A percentile compares a stretch with the other conserved stretches of the same genome.
phyloP scores from a whole-genome alignment of 2,888 invertebrate genomes.

The Leptinotarsa juncta region DNA sequence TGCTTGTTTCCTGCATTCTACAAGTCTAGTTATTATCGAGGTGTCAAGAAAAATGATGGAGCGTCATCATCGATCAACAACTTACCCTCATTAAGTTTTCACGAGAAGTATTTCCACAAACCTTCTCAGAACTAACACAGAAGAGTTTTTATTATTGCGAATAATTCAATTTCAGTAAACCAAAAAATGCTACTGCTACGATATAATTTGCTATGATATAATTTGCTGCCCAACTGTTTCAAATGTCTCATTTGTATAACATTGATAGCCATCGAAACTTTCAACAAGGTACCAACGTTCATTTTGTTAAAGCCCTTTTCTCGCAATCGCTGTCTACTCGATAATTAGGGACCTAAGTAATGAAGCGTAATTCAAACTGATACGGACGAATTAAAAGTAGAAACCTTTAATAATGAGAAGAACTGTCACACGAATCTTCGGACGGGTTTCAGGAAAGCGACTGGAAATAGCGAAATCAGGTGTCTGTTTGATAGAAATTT shows the following conservation, averaged over 20 bases:
- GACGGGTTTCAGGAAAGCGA: no score
- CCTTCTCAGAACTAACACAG: not conserved
- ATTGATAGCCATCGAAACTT: no score
- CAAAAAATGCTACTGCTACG: no score
- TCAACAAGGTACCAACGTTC: not conserved
- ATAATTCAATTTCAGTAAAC: not conserved
- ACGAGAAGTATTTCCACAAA: not conserved
- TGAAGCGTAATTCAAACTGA: not conserved
- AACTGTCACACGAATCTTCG: not conserved
- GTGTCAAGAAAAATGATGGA: constrained; percentile 5
- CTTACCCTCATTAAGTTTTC: not conserved
- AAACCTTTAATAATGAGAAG: not conserved
- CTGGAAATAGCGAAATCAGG: not conserved
- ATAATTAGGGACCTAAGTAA: not conserved
- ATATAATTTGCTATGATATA: no score
- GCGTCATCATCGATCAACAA: not conserved
- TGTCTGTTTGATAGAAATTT: not conserved
- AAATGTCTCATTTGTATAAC: no score
- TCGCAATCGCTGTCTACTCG: not conserved
- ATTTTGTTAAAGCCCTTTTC: not conserved
- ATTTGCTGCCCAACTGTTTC: no score
- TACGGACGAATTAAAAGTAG: not conserved
- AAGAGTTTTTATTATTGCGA: not conserved
- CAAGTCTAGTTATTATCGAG: constrained; percentile 1
- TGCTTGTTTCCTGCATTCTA: not conserved